A percentile compares a stretch with the other conserved stretches of the same genome.
phyloP scores from a whole-genome alignment of 64 coral and sea anemone species.

The Stylophora pistillata region DNA sequence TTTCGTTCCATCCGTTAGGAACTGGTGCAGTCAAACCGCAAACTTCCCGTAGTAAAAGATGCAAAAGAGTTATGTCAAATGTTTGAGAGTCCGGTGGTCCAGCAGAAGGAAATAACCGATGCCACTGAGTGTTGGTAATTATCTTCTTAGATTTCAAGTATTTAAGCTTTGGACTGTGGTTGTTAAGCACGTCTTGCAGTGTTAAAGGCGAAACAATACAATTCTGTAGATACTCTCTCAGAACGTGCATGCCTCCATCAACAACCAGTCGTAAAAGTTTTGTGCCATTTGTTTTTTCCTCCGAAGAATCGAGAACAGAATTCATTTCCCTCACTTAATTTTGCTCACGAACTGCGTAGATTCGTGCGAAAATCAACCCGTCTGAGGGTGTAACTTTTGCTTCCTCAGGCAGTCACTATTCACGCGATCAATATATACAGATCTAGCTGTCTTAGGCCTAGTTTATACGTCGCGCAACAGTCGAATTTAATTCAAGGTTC shows the following conservation, averaged over 20 bases:
- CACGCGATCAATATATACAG: no score
- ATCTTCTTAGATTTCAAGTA: neutral
- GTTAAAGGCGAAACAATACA: neutral
- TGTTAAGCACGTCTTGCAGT: neutral
- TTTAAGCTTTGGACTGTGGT: no score
- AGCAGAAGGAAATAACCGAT: slow-evolving; percentile 28
- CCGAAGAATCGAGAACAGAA: no score
- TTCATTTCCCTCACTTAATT: no score
- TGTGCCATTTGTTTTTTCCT: slow-evolving; percentile 20
- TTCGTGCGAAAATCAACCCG: no score
- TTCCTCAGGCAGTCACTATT: no score
- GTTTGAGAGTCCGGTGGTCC: slow-evolving; percentile 3
- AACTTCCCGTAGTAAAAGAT: slow-evolving; percentile 53
- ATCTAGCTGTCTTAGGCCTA: no score
- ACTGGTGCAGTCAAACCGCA: neutral
- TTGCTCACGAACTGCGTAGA: no score
- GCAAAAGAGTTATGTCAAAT: slow-evolving; percentile 61
- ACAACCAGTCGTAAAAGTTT: neutral
- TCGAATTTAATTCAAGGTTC: no score
- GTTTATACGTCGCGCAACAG: no score
- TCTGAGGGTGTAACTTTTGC: no score
- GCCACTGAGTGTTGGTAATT: slow-evolving; percentile 28
- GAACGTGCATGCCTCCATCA: neutral
- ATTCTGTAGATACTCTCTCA: neutral
- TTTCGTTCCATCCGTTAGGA: slow-evolving; percentile 8